These are phyloP conservation scores for Potorous gilbertii DNA, from an alignment of 2,797 vertebrate species.

Conservation along the genomic window DNA sequence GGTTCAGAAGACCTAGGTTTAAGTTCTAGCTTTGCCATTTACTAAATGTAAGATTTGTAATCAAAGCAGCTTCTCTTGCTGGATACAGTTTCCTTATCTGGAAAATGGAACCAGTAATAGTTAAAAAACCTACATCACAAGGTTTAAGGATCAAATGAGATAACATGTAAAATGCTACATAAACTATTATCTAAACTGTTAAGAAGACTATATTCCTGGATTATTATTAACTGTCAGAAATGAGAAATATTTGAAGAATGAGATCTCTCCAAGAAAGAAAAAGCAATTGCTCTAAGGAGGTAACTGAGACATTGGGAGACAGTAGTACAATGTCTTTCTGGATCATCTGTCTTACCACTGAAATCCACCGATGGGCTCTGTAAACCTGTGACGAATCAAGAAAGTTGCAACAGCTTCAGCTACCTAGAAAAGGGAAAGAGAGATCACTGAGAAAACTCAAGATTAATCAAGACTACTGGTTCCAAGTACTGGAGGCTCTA, in stretches of 20 bases:
- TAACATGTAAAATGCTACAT: not conserved
- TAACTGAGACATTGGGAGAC: not conserved
- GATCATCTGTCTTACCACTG: conserved; percentile 90
- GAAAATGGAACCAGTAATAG: not conserved
- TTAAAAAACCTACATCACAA: not conserved
- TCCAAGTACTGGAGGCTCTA: not conserved
- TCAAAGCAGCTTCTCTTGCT: not conserved
- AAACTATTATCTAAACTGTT: not conserved
- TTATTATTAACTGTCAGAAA: not conserved
- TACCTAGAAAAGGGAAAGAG: conserved; percentile 86
- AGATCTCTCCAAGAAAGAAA: not conserved
- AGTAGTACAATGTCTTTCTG: not conserved
- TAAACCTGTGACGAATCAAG: conserved; percentile 98
- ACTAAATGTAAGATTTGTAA: not conserved
- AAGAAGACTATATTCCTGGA: not conserved
- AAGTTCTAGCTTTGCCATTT: not conserved
- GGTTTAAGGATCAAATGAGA: not conserved
- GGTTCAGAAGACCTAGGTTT: not conserved
- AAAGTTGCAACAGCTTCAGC: conserved; percentile 97
- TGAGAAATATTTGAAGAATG: not conserved
- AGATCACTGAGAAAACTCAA: not conserved
- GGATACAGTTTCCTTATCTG: not conserved
- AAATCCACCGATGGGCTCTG: conserved; percentile 95
- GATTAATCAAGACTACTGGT: not conserved
- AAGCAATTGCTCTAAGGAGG: not conserved